Percentiles rank a stretch among this genome's conserved stretches.
phyloP scores from a whole-genome alignment of 2,888 invertebrate species.

The Papilio elwesi region DNA sequence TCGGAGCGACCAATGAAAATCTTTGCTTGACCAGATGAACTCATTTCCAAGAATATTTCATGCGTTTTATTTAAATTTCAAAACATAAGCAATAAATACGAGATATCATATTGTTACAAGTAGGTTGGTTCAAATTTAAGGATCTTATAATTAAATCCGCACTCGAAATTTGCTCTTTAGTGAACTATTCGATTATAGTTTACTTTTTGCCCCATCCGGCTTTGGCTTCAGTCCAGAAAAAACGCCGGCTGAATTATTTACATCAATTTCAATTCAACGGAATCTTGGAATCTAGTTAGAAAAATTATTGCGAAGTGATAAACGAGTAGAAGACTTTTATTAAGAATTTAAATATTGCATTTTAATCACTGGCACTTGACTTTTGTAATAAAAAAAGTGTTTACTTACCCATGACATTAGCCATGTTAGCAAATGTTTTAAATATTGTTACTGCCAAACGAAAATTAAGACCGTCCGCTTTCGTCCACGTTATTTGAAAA shows the following conservation, averaged over 20 bases:
- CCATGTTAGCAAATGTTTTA: conserved; percentile 60
- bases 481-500: conserved; percentile 62
- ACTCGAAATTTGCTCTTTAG: background rate
- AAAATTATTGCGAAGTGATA: background rate
- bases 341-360: background rate
- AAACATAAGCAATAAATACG: background rate
- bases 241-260: conserved; percentile 61
- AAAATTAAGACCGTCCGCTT: conserved; percentile 53
- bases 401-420: conserved; percentile 75
- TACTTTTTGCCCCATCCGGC: conserved; percentile 62
- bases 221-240: conserved; percentile 70
- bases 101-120: conserved; percentile 37
- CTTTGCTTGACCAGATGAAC: conserved; percentile 17
- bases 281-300: background rate
- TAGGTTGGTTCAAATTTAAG: background rate
- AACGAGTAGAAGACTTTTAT: background rate
- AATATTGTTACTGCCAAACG: conserved; percentile 53
- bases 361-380: background rate
- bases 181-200: conserved; percentile 50
- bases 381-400: conserved; percentile 38
- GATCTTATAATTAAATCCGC: background rate
- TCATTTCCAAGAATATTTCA: conserved; percentile 26
- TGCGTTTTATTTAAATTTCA: background rate
- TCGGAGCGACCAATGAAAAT: conserved; percentile 17
- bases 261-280: conserved; percentile 50